A percentile compares a stretch with the other conserved stretches of the same genome.
Evolutionary conservation across 2,113 vertebrate genomes (phyloP).

Genomic region (Tautogolabrus adspersus): DNA sequence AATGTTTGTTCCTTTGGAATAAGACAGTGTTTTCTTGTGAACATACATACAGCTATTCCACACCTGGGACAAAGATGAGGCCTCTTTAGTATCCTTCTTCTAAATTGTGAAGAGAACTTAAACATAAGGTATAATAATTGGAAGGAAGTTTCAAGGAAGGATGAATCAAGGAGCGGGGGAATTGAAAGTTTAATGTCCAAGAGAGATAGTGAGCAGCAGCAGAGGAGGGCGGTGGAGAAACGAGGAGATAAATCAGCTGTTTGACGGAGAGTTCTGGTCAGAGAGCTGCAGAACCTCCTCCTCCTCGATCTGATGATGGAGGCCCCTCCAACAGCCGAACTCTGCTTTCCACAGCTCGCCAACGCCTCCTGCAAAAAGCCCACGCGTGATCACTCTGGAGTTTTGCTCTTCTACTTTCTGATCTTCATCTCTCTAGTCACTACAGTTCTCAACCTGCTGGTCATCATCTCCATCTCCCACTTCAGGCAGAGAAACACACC

Average conservation of each 20-base stretch:
- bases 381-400: constrained; percentile 11
- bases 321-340: neutral
- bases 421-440: constrained; percentile 42
- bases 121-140: neutral
- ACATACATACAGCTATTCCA: too few relatives aligned
- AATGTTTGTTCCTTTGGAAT: too few relatives aligned
- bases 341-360: constrained; percentile 57
- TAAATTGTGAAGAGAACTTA: neutral
- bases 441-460: constrained; percentile 63
- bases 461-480: constrained; percentile 73
- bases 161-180: neutral
- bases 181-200: neutral
- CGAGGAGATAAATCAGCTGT: constrained; percentile 24
- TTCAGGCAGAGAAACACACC: constrained; percentile 58
- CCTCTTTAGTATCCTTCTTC: neutral
- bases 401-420: constrained; percentile 43
- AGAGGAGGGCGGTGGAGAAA: neutral
- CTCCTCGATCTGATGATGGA: constrained; percentile 29
- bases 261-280: neutral
- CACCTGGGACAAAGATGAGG: neutral
- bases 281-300: constrained; percentile 5
- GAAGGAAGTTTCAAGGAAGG: neutral
- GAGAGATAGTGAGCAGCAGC: neutral
- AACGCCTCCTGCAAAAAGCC: constrained; percentile 53
- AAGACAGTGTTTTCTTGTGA: too few relatives aligned